A percentile compares a stretch with the other conserved stretches of the same genome.
phyloP scores from a whole-genome alignment of 92 coral and sea anemone genomes.

The Porites rus region DNA sequence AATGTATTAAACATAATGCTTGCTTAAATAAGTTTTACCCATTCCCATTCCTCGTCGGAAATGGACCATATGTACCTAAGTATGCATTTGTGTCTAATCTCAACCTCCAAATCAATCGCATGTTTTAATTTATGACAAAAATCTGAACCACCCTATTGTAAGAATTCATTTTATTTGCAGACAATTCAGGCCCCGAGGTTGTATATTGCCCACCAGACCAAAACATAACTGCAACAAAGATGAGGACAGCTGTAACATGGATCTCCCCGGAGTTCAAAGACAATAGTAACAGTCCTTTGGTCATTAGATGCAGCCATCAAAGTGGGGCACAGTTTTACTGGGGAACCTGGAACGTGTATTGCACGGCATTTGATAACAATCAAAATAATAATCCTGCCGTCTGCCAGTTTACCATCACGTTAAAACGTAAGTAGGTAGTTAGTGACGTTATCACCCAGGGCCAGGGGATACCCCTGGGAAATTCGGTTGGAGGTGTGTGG shows the following conservation, averaged over 20 bases:
- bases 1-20: no score
- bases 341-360: conserved; percentile 72
- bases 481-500: no score
- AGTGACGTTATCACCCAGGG: no score
- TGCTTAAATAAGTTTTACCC: no score
- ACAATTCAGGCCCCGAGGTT: conserved; percentile 35
- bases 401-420: conserved; percentile 54
- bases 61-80: no score
- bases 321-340: conserved; percentile 45
- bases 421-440: conserved; percentile 53
- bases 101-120: not conserved
- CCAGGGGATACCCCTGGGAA: no score
- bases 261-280: conserved; percentile 34
- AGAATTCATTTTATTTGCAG: conserved; percentile 7
- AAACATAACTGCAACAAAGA: conserved; percentile 26
- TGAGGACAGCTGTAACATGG: conserved; percentile 40
- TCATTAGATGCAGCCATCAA: conserved; percentile 30
- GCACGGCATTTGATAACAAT: conserved; percentile 68
- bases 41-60: no score
- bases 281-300: conserved; percentile 43
- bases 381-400: conserved; percentile 69
- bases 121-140: not conserved
- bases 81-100: no score
- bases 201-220: conserved; percentile 47
- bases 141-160: no score